Percentiles rank a stretch among this genome's conserved stretches.
Conservation (phyloP, 2,113 vertebrate species). For the Egretta garzetta region DNA sequence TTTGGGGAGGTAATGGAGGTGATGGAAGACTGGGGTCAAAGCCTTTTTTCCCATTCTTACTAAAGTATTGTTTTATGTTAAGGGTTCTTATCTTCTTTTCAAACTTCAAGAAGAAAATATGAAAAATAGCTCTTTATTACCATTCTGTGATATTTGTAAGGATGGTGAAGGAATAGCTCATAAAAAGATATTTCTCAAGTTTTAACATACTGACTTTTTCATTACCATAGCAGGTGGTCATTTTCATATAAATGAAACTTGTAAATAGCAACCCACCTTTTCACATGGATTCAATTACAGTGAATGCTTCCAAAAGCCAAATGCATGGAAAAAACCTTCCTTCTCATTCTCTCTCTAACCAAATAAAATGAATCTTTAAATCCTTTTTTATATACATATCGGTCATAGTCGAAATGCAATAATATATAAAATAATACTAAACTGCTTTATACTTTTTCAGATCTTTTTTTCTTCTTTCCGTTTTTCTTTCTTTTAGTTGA, state of each 20-base stretch:
- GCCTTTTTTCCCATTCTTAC: neutral
- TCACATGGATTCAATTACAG: slow-evolving; percentile 40
- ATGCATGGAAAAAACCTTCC: neutral
- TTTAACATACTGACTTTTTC: slow-evolving; percentile 54
- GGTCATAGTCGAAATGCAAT: neutral
- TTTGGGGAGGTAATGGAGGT: neutral
- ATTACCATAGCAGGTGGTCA: slow-evolving; percentile 56
- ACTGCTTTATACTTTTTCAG: neutral
- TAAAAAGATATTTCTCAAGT: slow-evolving; percentile 45
- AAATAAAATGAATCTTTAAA: slow-evolving; percentile 21
- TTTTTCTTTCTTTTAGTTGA: neutral
- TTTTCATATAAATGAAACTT: slow-evolving; percentile 74
- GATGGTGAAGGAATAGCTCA: slow-evolving; percentile 20
- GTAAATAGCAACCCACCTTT: slow-evolving; percentile 55
- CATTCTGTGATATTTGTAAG: neutral
- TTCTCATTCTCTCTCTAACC: slow-evolving; percentile 8
- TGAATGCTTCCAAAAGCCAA: slow-evolving; percentile 37
- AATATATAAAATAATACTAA: neutral
- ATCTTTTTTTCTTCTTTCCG: neutral
- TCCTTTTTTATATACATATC: neutral
- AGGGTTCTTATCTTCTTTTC: neutral
- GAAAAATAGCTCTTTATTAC: slow-evolving; percentile 16
- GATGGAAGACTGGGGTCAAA: neutral
- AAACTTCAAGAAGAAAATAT: neutral
- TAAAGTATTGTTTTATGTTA: neutral